Evolutionary conservation across 2,888 invertebrate genomes (phyloP), one percentile per base, ranked within the genome.

Genomic region (Tipula unca): DNA sequence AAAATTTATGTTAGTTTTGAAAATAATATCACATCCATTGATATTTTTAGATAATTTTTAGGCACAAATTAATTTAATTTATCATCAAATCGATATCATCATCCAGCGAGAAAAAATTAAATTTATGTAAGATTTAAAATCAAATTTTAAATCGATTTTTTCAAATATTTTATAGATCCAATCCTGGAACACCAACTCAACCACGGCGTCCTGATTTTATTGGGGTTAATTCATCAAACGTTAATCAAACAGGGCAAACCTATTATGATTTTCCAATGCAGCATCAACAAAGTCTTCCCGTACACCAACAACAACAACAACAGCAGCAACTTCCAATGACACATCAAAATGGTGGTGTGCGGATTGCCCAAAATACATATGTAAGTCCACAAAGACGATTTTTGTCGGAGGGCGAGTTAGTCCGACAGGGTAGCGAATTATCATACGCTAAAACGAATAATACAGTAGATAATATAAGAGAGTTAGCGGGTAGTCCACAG

Each of bases 171-270:
- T 84, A 82, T 94, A 97, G 97, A 94, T 97, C 97, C 88, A 97
- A 97, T 92, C 97, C 97, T 89, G 96, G 96, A 90, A 97, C 97
- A 89, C 97, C 97, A 89, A 97, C 97, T 89, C 96, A 96, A 93
- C 95, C 96, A 88, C 94, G 96, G 89, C 94, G 96, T 88, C 96
- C 96, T 86, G 96, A 96, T 92, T 97, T 96, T 92, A 96, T 96
- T 90, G 94, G 95, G 88, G 95, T 85, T 85, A 85, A 82, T 36
- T 20, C 85, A 85, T 36, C 87, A 87, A 85, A 87, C 89, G 88
- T 87, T 88, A 89, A 87, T 87, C 88, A 88, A 87, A 88, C 87
- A 86, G 89, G 88, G 88, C 90, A 88, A 89, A 91, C 89, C 87
- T 92, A 90, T 88, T 91, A 90, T 88, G 91, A 91, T 85, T 91